phyloP scores from a whole-genome alignment of 2,113 vertebrate species.

The Pan troglodytes region DNA sequence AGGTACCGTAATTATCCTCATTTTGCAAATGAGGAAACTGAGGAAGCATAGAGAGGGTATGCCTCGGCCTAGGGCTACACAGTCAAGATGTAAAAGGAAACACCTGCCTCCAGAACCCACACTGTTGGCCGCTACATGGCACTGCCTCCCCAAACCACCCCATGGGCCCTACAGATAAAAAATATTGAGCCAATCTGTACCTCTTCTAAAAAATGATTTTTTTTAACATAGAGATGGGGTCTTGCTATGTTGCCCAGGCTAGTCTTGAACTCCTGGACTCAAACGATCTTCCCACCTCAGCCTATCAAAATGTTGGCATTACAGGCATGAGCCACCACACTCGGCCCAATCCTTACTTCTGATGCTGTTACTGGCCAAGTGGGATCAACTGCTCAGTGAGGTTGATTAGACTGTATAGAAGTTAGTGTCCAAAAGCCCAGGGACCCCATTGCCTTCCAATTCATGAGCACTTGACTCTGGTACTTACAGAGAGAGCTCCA shows the following conservation, averaged over 20 bases:
- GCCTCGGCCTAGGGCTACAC: background rate
- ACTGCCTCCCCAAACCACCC: accelerated
- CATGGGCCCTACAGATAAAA: accelerated
- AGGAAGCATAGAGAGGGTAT: accelerated
- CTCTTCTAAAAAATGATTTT: background rate
- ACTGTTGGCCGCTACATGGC: accelerated
- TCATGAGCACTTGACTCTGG: accelerated
- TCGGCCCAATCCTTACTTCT: accelerated
- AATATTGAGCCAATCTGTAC: accelerated
- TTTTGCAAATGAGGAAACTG: background rate
- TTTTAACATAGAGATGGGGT: too few species aligned
- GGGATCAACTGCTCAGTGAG: background rate
- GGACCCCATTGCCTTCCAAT: accelerated
- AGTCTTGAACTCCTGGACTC: too few species aligned
- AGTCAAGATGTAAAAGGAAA: background rate
- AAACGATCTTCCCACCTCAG: too few species aligned
- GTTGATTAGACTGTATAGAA: background rate
- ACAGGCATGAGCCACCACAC: too few species aligned
- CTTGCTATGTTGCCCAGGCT: too few species aligned
- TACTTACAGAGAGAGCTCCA: background rate
- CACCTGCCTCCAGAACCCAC: accelerated
- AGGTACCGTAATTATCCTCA: background rate
- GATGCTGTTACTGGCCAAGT: background rate
- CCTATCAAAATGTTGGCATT: too few species aligned
- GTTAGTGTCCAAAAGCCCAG: background rate